Base-by-base conservation (phyloP, 2,888 invertebrate genomes). In the Villa cingulata region DNA sequence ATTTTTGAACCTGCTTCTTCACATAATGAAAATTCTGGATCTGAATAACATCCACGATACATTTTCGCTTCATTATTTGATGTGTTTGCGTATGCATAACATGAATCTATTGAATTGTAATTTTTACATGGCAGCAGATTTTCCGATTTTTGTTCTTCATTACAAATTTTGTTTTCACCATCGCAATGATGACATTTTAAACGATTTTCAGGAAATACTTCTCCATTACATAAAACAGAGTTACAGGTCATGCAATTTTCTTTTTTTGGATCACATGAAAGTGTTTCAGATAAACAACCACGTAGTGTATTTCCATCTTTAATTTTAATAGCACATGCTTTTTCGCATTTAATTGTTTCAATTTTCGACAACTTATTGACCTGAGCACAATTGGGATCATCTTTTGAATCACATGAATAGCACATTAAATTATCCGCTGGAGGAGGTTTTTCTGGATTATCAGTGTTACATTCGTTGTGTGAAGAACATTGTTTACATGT, bases 31-130 rank as follows among this genome's bases (percentile, higher is more conserved):
- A 58, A 62, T 0, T 57, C 48, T 0, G 57, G 48, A 51, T 64
- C 55, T n/a, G 62, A 59, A n/a, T 56, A 53, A 45, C 65, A 65
- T 1, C 65, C 65, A 4, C 65, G 58, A 23, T 59, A 52, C n/a
- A 61, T 54, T 17, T 20, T 40, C 18, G 56, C 4, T 16, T 6
- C n/a, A 36, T 16, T 53, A 7, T 51, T 23, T 16, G 51, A 50
- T 1, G 32, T 16, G 42, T 59, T 59, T 18, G 52, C 55, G 39
- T 55, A 65, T 47, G 61, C 60, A 48, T 63, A 56, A 17, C 65
- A 65, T 4, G 53, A 55, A 18, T 57, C 49, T 6, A 45, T 10
- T 15, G 46, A 9, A 2, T 18, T 39, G 43, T 48, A 53, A 7
- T 43, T 36, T 1, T 51, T 32, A 48, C 62, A 62, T 0, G 60